These are phyloP conservation scores for Aegithalos caudatus DNA, from an alignment of 2,113 vertebrate species.

Conservation along the genomic window DNA sequence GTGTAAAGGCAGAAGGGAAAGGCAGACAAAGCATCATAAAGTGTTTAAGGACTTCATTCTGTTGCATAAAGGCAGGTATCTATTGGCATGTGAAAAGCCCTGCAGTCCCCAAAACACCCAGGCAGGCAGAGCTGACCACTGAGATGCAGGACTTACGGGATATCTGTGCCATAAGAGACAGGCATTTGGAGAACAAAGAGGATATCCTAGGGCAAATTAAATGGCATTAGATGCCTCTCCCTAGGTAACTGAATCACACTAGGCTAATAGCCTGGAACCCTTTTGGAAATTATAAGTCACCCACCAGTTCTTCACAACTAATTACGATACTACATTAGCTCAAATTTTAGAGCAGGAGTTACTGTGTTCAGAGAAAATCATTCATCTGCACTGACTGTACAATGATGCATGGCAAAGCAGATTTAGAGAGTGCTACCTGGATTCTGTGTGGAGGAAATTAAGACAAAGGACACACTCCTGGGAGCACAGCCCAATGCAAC, in stretches of 20 bases:
- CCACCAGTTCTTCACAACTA: accelerated
- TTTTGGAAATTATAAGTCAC: not conserved
- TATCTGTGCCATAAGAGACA: not conserved
- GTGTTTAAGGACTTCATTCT: not conserved
- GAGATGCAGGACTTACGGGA: not conserved
- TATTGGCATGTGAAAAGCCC: not conserved
- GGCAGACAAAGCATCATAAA: not conserved
- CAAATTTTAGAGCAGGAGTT: not conserved
- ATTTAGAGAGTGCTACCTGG: not conserved
- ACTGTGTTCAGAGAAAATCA: not conserved
- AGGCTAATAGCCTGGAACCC: not conserved
- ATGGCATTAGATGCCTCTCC: not conserved
- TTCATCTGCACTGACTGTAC: not conserved
- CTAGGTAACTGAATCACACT: not conserved
- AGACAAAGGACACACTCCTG: not conserved
- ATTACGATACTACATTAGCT: not conserved
- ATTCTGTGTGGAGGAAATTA: not conserved
- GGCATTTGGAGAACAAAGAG: not conserved
- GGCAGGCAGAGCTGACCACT: not conserved
- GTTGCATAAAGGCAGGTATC: not conserved
- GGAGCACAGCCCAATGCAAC: not conserved
- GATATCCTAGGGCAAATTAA: not conserved
- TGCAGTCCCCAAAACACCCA: not conserved
- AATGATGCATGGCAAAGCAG: not conserved
- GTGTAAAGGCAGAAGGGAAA: not conserved